phyloP scores from a whole-genome alignment of 1,140 invertebrate species.

The Rhizoglyphus robini region DNA sequence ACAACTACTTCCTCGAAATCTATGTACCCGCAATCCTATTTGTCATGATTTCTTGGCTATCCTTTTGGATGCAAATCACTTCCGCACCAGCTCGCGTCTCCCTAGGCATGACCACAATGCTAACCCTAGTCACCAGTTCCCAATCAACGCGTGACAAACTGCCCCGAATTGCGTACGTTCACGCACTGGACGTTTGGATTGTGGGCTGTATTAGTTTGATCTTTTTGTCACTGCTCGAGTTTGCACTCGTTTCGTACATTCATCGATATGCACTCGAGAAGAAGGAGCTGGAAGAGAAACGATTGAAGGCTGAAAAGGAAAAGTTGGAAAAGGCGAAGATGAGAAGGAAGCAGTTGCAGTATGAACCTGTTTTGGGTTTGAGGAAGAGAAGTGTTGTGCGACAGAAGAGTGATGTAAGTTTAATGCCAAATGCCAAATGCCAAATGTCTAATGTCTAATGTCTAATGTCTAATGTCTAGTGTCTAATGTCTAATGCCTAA shows the following conservation, averaged over 20 bases:
- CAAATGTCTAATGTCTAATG: too few species aligned
- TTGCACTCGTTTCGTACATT: slow-evolving; percentile 12
- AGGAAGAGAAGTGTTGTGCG: too few species aligned
- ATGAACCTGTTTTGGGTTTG: too few species aligned
- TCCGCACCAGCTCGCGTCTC: slow-evolving; percentile 30
- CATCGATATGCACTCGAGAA: background rate
- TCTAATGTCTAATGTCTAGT: too few species aligned
- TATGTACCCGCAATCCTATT: slow-evolving; percentile 29
- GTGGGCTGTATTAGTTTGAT: slow-evolving; percentile 20
- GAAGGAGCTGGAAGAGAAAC: too few species aligned
- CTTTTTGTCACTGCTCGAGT: slow-evolving; percentile 9
- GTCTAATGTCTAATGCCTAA: too few species aligned
- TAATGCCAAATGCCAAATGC: too few species aligned
- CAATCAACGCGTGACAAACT: slow-evolving; percentile 8
- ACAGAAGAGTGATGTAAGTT: too few species aligned
- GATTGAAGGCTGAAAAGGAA: too few species aligned
- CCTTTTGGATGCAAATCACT: slow-evolving; percentile 30
- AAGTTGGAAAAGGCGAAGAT: too few species aligned
- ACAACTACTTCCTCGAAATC: slow-evolving; percentile 24
- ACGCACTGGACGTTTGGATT: slow-evolving; percentile 25
- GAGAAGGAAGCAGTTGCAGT: too few species aligned
- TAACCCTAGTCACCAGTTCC: slow-evolving; percentile 31
- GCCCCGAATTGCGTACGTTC: slow-evolving; percentile 18
- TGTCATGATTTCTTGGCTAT: slow-evolving; percentile 30
- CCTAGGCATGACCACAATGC: slow-evolving; percentile 32